Evolutionary conservation across 2,888 invertebrate genomes (phyloP).

Genomic region (Oligia fasciuncula): DNA sequence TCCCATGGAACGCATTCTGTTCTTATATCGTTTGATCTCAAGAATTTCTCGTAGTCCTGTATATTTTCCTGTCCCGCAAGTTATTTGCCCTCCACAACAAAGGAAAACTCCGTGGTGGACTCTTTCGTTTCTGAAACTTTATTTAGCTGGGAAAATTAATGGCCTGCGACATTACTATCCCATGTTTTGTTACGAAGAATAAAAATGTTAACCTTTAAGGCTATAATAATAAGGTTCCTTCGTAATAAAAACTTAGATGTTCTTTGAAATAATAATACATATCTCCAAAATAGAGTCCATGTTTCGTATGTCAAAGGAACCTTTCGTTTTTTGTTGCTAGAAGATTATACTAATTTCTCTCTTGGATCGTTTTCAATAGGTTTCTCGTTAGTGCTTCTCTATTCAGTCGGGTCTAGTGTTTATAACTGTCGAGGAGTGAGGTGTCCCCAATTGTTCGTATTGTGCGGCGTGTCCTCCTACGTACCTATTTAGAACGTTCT

Average conservation of each 20-base stretch:
- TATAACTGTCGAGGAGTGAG: constrained; percentile 39
- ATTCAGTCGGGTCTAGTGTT: constrained; percentile 35
- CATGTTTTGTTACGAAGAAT: constrained; percentile 50
- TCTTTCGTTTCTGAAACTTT: constrained; percentile 68
- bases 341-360: constrained; percentile 18
- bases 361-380: constrained; percentile 25
- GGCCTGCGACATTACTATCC: constrained; percentile 64
- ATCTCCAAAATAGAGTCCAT: constrained; percentile 25
- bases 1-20: constrained; percentile 46
- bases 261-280: constrained; percentile 30
- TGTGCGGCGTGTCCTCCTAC: constrained; percentile 39
- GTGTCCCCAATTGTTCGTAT: constrained; percentile 45
- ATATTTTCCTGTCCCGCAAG: constrained; percentile 64
- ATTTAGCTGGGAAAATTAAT: constrained; percentile 67
- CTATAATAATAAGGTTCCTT: constrained; percentile 53
- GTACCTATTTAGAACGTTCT: constrained; percentile 43
- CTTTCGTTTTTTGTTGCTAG: constrained; percentile 1
- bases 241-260: constrained; percentile 34
- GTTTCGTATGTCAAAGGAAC: constrained; percentile 32
- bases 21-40: constrained; percentile 64
- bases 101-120: constrained; percentile 65
- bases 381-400: constrained; percentile 26
- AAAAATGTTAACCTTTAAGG: constrained; percentile 61
- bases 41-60: constrained; percentile 53
- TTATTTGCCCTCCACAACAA: constrained; percentile 67